phyloP scores from a whole-genome alignment of 2,113 vertebrate species.

The Ramphastos sulfuratus region DNA sequence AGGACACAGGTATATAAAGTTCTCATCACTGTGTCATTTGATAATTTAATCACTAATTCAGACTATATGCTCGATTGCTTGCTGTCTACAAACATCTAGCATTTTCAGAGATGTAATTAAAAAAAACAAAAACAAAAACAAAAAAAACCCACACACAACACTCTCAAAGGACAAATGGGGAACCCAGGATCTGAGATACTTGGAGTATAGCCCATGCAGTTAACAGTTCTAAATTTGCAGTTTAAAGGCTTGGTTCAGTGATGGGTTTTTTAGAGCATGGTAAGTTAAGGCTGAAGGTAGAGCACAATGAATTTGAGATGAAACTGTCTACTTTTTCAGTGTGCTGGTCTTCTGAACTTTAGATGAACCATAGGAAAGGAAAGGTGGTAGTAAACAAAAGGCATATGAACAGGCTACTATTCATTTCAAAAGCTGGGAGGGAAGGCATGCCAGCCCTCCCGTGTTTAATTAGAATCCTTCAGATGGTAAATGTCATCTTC shows the following conservation, averaged over 20 bases:
- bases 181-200: neutral
- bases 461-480: neutral
- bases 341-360: neutral
- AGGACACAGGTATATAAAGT: neutral
- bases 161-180: neutral
- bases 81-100: neutral
- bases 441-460: neutral
- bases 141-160: too few species aligned
- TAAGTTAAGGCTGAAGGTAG: neutral
- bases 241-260: neutral
- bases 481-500: neutral
- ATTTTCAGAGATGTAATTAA: neutral
- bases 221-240: neutral
- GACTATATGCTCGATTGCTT: neutral
- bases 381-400: neutral
- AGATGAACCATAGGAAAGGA: neutral
- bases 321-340: neutral
- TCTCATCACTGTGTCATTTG: neutral
- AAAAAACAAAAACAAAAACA: neutral
- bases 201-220: neutral
- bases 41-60: neutral
- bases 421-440: neutral
- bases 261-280: neutral
- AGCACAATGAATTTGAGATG: neutral
- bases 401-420: neutral